Evolutionary conservation across 1,140 invertebrate species (phyloP).

Genomic region (Leptopilina clavipes): DNA sequence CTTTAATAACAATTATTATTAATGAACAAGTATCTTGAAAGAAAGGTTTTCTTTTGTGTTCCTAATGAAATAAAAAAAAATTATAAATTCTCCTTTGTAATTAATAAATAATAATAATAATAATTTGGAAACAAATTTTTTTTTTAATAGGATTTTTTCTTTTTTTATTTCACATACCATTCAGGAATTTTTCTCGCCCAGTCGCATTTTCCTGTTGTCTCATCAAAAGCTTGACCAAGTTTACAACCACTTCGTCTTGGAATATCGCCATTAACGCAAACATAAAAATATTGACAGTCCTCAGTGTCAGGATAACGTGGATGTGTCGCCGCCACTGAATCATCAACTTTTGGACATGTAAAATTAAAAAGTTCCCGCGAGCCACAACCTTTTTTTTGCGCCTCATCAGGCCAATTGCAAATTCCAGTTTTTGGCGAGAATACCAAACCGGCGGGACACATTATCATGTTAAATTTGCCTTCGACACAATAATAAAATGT

Average conservation of each 20-base stretch:
- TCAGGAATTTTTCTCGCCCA: conserved; percentile 93
- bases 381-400: conserved; percentile 88
- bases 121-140: not conserved
- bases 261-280: conserved; percentile 90
- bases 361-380: conserved; percentile 91
- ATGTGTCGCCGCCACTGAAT: conserved; percentile 83
- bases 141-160: conserved; percentile 12
- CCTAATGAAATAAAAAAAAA: no score
- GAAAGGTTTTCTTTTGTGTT: no score
- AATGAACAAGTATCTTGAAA: no score
- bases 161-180: conserved; percentile 78
- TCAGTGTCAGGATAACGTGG: conserved; percentile 91
- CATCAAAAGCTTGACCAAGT: conserved; percentile 93
- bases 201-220: conserved; percentile 86
- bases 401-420: conserved; percentile 93
- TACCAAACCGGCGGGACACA: conserved; percentile 89
- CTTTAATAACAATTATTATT: no score
- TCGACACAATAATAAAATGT: conserved; percentile 95
- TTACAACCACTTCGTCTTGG: conserved; percentile 90
- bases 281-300: conserved; percentile 94
- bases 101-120: no score
- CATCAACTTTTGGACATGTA: conserved; percentile 86
- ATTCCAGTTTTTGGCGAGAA: conserved; percentile 92
- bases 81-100: no score
- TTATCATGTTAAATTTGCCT: conserved; percentile 91